Evolutionary conservation across 2,888 invertebrate species (phyloP).

Genomic region (Nematopogon swammerdamellus): DNA sequence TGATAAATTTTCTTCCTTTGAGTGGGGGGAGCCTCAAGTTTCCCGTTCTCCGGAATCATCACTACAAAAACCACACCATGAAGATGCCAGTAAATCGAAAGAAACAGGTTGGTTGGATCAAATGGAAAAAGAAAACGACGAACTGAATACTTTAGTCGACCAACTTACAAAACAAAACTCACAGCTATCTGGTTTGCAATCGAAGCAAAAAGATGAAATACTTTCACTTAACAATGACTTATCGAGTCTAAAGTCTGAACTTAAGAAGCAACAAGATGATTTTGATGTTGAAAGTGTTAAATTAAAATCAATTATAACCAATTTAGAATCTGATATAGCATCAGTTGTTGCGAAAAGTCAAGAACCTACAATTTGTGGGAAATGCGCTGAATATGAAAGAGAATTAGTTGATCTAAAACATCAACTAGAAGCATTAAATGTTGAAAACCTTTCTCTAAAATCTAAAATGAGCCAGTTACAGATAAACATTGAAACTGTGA

Average conservation of each 20-base stretch:
- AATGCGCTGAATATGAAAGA: slow-evolving; percentile 21
- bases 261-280: slow-evolving; percentile 18
- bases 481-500: neutral
- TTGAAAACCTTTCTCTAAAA: neutral
- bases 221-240: slow-evolving; percentile 22
- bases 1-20: slow-evolving; percentile 55
- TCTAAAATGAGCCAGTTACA: neutral
- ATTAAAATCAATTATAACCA: slow-evolving; percentile 17
- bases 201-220: slow-evolving; percentile 26
- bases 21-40: slow-evolving; percentile 30
- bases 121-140: slow-evolving; percentile 46
- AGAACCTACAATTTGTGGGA: slow-evolving; percentile 18
- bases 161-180: slow-evolving; percentile 31
- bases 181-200: slow-evolving; percentile 22
- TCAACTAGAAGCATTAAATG: slow-evolving; percentile 16
- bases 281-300: slow-evolving; percentile 19
- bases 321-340: slow-evolving; percentile 13
- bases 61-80: neutral
- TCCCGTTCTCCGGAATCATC: slow-evolving; percentile 8
- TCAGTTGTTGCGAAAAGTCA: slow-evolving; percentile 9
- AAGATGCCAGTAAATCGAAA: no score
- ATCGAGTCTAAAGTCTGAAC: slow-evolving; percentile 17
- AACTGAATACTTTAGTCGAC: slow-evolving; percentile 32
- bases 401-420: slow-evolving; percentile 22
- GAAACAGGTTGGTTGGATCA: no score